phyloP scores from a whole-genome alignment of 2,888 invertebrate genomes.

The Myopa testacea region DNA sequence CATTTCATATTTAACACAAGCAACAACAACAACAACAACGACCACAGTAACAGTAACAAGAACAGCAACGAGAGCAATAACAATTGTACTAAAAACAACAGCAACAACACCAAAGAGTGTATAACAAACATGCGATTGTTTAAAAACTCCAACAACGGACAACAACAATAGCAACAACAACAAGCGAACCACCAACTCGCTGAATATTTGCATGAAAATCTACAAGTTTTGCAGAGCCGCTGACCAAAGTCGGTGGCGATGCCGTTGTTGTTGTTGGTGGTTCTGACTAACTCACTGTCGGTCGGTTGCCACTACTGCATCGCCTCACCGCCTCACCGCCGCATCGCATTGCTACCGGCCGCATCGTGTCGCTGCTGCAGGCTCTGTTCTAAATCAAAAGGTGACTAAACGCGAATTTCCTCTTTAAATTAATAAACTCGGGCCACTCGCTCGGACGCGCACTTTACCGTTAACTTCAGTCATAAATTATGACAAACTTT shows the following conservation, averaged over 20 bases:
- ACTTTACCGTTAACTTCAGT: conserved; percentile 57
- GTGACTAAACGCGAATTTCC: conserved; percentile 67
- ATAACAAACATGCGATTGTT: background rate
- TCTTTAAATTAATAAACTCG: conserved; percentile 64
- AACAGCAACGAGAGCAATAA: too few relatives aligned
- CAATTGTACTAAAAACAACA: too few relatives aligned
- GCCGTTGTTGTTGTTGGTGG: conserved; percentile 42
- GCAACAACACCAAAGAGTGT: too few relatives aligned
- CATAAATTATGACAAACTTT: conserved; percentile 59
- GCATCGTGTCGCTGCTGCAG: conserved; percentile 3
- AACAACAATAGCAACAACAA: conserved; percentile 1
- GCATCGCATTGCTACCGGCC: conserved; percentile 4
- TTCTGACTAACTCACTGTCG: background rate
- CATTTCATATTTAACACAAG: background rate
- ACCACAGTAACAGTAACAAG: too few relatives aligned
- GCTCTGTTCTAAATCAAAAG: conserved; percentile 50
- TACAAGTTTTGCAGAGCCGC: conserved; percentile 23
- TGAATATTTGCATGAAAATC: conserved; percentile 25
- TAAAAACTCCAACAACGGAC: background rate
- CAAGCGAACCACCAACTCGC: background rate
- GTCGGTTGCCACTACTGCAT: conserved; percentile 31
- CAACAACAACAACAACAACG: background rate
- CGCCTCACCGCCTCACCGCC: background rate
- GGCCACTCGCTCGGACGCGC: conserved; percentile 43
- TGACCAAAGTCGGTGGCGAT: background rate